Percentiles rank a stretch among this genome's conserved stretches.
These are phyloP conservation scores for Hyles vespertilio DNA, from an alignment of 1,140 invertebrate species.

Conservation along the genomic window DNA sequence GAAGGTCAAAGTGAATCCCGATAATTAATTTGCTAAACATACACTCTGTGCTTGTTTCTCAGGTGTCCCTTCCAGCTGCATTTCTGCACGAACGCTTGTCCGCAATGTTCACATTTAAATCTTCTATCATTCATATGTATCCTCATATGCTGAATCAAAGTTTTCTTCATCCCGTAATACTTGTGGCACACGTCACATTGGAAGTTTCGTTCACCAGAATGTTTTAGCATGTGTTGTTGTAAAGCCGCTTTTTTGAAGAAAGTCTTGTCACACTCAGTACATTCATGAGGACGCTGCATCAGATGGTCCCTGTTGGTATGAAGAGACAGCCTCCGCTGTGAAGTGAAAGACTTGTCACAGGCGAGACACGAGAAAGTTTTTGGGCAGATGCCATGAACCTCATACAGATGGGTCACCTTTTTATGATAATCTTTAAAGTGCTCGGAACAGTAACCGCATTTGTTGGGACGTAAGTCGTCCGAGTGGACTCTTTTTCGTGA, in stretches of 20 bases:
- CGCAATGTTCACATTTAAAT: constrained; percentile 40
- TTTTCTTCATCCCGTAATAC: constrained; percentile 67
- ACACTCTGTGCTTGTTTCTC: constrained; percentile 20
- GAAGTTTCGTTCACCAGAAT: constrained; percentile 78
- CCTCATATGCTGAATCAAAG: constrained; percentile 66
- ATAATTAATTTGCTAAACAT: background rate
- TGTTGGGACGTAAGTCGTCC: background rate
- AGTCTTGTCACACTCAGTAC: constrained; percentile 29
- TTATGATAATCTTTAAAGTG: constrained; percentile 10
- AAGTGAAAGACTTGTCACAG: constrained; percentile 12
- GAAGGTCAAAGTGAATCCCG: too few relatives aligned
- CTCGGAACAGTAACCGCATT: constrained; percentile 17
- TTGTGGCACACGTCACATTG: constrained; percentile 75
- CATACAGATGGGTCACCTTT: constrained; percentile 11
- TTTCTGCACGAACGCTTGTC: constrained; percentile 29
- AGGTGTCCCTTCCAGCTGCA: constrained; percentile 27
- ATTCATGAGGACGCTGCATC: constrained; percentile 13
- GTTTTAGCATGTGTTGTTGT: constrained; percentile 65
- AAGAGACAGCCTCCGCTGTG: background rate
- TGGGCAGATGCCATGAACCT: constrained; percentile 10
- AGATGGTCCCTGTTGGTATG: constrained; percentile 17
- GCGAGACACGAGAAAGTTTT: constrained; percentile 10
- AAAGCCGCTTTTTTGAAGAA: constrained; percentile 33
- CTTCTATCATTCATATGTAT: constrained; percentile 65
- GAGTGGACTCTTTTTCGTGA: background rate